phyloP scores from a whole-genome alignment of 2,113 vertebrate genomes.

The Thalassarche chlororhynchos region DNA sequence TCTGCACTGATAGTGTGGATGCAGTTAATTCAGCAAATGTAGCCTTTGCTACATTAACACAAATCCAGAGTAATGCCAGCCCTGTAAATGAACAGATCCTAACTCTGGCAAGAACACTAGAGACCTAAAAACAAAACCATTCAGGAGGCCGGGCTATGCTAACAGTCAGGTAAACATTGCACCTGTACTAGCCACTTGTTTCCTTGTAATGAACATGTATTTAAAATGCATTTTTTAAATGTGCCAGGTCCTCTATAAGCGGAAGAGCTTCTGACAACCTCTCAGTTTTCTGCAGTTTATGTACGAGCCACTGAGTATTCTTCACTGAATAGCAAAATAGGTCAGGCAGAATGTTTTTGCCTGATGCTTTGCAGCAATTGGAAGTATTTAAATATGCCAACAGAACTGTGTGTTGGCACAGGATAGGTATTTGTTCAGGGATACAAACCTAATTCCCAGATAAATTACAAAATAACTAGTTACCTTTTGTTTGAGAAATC shows the following conservation, averaged over 20 bases:
- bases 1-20: not conserved
- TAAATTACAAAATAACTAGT: slow-evolving; percentile 37
- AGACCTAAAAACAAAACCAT: not conserved
- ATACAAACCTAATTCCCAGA: slow-evolving; percentile 42
- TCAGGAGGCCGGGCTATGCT: slow-evolving; percentile 8
- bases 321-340: slow-evolving; percentile 43
- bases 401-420: not conserved
- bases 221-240: slow-evolving; percentile 2
- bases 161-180: not conserved
- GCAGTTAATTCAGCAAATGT: not conserved
- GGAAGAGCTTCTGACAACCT: slow-evolving; percentile 40
- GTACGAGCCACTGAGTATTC: slow-evolving; percentile 43
- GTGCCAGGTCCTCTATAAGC: slow-evolving; percentile 17
- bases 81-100: not conserved
- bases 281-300: slow-evolving; percentile 5
- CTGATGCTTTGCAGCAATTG: slow-evolving; percentile 61
- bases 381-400: slow-evolving; percentile 42
- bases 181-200: not conserved
- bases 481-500: slow-evolving; percentile 36
- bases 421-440: slow-evolving; percentile 41
- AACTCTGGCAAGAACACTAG: not conserved
- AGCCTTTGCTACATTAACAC: not conserved
- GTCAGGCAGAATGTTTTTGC: slow-evolving; percentile 51
- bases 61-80: not conserved
- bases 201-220: not conserved